Evolutionary conservation across 2,888 invertebrate species (phyloP), one percentile per base, ranked within the genome.

Genomic region (Hemistola chrysoprasaria): DNA sequence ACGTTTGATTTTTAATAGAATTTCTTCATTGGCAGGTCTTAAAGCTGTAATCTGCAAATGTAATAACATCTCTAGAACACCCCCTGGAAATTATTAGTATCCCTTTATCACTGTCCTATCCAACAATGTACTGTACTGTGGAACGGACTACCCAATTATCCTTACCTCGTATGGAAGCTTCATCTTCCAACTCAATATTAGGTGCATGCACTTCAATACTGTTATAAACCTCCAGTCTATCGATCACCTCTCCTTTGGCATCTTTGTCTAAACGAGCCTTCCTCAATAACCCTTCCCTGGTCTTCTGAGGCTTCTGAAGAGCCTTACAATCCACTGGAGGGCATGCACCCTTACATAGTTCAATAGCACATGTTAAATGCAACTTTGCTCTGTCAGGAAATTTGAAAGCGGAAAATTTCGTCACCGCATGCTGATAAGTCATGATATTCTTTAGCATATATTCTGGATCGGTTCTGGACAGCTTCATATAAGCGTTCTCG

Each of bases 151-250:
- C n/a, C n/a, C n/a, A n/a, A n/a, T n/a, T n/a, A n/a, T 21, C 34
- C 50, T 50, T 47, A 89, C 90, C 90, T 83, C 84, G 70, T 41
- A 90, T 87, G 3, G 87, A 88, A 53, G 88, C 87, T 60, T 90
- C 88, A 59, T 91, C 91, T 62, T 94, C 94, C 47, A 93, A 71
- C 68, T 94, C 94, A 51, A 95, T 93, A 65, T 93, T 94, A 0
- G 95, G 95, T 1, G 95, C 95, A 37, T 93, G 83, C 3, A 95
- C 95, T 74, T 95, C 94, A 47, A 95, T 92, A 45, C 95, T 95
- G 68, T 95, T 95, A 63, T 94, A 95, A 7, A 95, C 94, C 68
- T 95, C 94, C 38, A 95, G 66, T 20, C 92, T 78, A 61, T 93
- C 93, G 10, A 94, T 78, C 0, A 93, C 84, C 29, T 91, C 83